A percentile compares a stretch with the other conserved stretches of the same genome.
These are phyloP conservation scores for Physocephala rufipes DNA, from an alignment of 2,888 invertebrate species.

Conservation along the genomic window DNA sequence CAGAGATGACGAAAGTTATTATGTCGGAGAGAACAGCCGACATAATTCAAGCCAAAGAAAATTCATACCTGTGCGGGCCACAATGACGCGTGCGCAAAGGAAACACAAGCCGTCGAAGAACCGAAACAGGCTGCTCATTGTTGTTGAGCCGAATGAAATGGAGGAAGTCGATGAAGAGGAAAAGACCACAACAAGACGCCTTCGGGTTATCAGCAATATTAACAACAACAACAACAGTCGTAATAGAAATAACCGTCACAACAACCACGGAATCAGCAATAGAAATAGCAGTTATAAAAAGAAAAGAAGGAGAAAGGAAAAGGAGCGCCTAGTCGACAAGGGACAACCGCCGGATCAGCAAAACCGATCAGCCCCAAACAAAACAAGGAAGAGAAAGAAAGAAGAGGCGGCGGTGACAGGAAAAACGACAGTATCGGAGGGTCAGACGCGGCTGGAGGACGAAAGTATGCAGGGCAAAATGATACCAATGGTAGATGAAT, in stretches of 20 bases:
- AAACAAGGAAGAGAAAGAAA: conserved; percentile 10
- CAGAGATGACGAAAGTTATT: background rate
- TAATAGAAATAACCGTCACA: conserved; percentile 40
- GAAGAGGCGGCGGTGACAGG: conserved; percentile 30
- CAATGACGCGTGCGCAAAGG: conserved; percentile 24
- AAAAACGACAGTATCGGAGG: background rate
- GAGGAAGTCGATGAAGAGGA: conserved; percentile 27
- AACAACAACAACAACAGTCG: conserved; percentile 24
- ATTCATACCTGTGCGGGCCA: conserved; percentile 41
- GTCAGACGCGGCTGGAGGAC: conserved; percentile 28
- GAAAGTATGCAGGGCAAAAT: conserved; percentile 41
- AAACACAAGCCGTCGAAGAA: conserved; percentile 38
- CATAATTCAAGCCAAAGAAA: conserved; percentile 48
- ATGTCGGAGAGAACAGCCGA: conserved; percentile 1
- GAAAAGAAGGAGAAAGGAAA: conserved; percentile 14
- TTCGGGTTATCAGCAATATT: conserved; percentile 43
- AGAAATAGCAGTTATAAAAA: conserved; percentile 35
- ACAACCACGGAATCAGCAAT: conserved; percentile 35
- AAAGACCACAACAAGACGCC: conserved; percentile 56
- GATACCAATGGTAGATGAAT: conserved; percentile 47
- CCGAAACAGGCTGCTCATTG: conserved; percentile 55
- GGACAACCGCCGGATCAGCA: background rate
- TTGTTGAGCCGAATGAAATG: conserved; percentile 41
- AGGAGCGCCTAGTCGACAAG: background rate
- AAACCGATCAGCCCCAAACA: conserved; percentile 9